Evolutionary conservation across 2,888 invertebrate species (phyloP).

Genomic region (Chironomus tentans): DNA sequence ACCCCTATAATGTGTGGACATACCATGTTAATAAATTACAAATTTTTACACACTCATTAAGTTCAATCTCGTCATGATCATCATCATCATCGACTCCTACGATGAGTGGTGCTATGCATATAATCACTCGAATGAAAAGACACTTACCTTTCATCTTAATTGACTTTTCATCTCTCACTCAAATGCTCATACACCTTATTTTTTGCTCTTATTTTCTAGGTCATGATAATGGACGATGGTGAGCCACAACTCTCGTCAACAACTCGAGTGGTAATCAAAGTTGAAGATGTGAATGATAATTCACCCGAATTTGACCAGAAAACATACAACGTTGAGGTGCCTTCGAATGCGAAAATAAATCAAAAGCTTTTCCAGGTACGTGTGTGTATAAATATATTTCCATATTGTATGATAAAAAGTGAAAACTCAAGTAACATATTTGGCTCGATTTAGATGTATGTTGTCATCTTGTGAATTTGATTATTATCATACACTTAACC

Average conservation of each 20-base stretch:
- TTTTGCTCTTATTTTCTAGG: conserved; percentile 37
- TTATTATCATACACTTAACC: background rate
- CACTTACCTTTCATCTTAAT: background rate
- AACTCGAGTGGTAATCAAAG: conserved; percentile 68
- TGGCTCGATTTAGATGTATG: background rate
- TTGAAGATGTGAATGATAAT: conserved; percentile 82
- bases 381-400: background rate
- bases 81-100: too few species aligned
- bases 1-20: too few species aligned
- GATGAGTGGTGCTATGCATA: too few species aligned
- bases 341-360: conserved; percentile 47
- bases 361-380: conserved; percentile 54
- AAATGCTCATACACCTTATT: too few species aligned
- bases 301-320: conserved; percentile 75
- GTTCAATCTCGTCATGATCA: too few species aligned
- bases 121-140: too few species aligned
- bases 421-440: background rate
- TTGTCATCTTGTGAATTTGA: background rate
- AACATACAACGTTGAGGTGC: conserved; percentile 72
- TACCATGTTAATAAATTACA: too few species aligned
- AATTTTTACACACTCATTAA: too few species aligned
- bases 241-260: conserved; percentile 61
- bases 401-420: background rate
- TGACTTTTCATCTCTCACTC: too few species aligned
- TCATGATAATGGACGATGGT: conserved; percentile 70